These are phyloP conservation scores for Plectus sambesii DNA, from an alignment of 1,140 invertebrate genomes.

Conservation along the genomic window DNA sequence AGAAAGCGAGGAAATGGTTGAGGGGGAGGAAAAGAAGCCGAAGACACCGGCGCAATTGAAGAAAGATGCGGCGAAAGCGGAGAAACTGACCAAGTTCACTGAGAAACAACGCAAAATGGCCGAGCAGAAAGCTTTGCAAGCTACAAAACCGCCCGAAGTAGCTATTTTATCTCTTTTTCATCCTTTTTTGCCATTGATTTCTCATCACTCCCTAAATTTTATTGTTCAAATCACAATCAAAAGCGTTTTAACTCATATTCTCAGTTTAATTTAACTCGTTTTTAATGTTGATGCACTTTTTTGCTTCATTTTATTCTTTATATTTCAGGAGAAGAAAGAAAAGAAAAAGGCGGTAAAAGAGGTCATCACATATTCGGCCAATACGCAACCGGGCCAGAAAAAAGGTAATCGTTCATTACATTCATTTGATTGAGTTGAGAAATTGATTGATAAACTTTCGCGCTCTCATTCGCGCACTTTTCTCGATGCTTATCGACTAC, in stretches of 20 bases:
- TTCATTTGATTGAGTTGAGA: neutral
- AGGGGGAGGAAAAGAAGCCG: constrained; percentile 18
- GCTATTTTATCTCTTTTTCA: no score
- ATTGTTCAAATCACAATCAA: constrained; percentile 25
- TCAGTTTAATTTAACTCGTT: constrained; percentile 1
- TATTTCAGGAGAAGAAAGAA: constrained; percentile 17
- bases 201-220: no score
- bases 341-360: constrained; percentile 18
- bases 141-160: no score
- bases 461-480: constrained; percentile 3
- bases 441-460: neutral
- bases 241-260: neutral
- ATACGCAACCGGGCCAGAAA: constrained; percentile 31
- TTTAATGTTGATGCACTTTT: no score
- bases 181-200: no score
- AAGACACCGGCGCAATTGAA: constrained; percentile 41
- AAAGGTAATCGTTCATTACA: constrained; percentile 29
- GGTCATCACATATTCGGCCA: constrained; percentile 21
- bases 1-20: no score
- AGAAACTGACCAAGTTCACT: constrained; percentile 40
- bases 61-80: constrained; percentile 40
- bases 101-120: constrained; percentile 38
- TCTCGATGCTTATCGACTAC: constrained; percentile 1
- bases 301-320: no score
- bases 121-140: constrained; percentile 18